Conservation (phyloP, 2,797 vertebrate species). For the Coluber constrictor region DNA sequence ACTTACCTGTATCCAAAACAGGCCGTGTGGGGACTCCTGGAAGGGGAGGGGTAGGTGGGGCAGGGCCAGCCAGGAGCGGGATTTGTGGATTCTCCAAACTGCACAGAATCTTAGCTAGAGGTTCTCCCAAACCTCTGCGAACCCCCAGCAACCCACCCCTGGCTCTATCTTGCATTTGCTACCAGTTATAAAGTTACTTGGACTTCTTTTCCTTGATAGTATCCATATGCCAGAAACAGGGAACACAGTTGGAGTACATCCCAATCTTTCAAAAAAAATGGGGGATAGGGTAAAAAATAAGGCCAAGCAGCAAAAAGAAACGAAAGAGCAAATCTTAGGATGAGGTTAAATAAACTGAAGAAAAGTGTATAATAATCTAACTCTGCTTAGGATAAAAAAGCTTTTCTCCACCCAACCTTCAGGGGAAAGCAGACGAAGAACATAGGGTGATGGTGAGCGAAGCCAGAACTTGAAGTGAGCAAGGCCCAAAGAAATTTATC, state of each 20-base stretch:
- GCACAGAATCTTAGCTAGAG: too few species aligned
- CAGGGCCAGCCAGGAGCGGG: too few species aligned
- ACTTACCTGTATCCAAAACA: too few species aligned
- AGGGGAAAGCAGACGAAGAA: neutral
- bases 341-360: neutral
- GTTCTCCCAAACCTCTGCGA: too few species aligned
- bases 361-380: neutral
- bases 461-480: neutral
- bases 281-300: neutral
- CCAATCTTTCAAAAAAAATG: neutral
- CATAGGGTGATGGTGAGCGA: neutral
- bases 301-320: neutral
- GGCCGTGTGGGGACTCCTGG: too few species aligned
- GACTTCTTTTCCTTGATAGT: neutral
- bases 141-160: neutral
- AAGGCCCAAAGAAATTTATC: neutral
- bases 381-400: neutral
- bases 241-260: neutral
- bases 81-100: too few species aligned
- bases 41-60: too few species aligned
- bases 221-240: neutral
- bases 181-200: neutral
- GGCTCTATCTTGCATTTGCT: neutral
- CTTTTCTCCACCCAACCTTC: neutral
- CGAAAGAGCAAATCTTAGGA: neutral